These are phyloP conservation scores for Ibycter americanus DNA, from an alignment of 2,797 vertebrate genomes.

Conservation along the genomic window DNA sequence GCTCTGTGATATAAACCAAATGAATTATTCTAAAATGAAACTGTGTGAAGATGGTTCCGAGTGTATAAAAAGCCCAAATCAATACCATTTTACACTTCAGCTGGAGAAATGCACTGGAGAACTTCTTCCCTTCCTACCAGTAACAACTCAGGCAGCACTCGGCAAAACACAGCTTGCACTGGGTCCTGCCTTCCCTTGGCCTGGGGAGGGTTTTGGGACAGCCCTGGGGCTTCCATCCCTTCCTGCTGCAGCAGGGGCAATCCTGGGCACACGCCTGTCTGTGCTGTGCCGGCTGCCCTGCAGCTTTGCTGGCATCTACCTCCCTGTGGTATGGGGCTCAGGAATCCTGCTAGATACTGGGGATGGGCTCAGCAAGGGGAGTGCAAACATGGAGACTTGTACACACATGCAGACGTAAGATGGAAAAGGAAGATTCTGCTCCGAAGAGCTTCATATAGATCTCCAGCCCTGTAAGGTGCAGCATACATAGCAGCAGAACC, in stretches of 20 bases:
- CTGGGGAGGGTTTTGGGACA: neutral
- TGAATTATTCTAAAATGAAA: neutral
- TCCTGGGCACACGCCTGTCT: fast-evolving
- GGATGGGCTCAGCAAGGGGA: fast-evolving
- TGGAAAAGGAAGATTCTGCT: neutral
- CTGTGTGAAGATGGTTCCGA: neutral
- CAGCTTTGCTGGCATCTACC: neutral
- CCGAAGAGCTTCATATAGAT: neutral
- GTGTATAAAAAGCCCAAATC: neutral
- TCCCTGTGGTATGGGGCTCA: fast-evolving
- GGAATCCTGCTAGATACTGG: neutral
- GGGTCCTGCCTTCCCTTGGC: neutral
- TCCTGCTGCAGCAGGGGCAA: neutral
- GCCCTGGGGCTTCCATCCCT: fast-evolving
- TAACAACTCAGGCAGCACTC: neutral
- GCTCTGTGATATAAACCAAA: neutral
- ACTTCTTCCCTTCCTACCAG: neutral
- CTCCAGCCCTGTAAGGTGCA: neutral
- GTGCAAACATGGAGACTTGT: neutral
- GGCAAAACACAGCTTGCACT: neutral
- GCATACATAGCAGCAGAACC: neutral
- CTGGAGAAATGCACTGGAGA: neutral
- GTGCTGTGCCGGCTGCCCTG: no score
- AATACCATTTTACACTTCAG: neutral
- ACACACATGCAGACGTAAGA: neutral